Base-by-base conservation (phyloP, 2,888 invertebrate species). In the Drosophila algonquin region DNA sequence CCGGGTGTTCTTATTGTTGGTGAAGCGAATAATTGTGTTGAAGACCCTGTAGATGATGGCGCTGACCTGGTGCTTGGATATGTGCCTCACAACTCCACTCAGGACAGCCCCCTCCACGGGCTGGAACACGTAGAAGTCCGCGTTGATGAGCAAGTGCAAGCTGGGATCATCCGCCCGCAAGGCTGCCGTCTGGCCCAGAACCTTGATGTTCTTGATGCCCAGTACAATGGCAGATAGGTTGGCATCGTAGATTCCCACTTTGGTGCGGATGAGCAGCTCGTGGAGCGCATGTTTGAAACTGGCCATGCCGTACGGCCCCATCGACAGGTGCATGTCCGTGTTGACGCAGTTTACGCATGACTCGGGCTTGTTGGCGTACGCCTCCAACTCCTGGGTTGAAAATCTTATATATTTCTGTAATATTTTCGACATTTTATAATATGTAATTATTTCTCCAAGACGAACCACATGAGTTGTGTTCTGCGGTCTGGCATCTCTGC, bases 21-120 rank as follows among this genome's bases (percentile, higher is more conserved):
- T 70, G 75, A 93, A 93, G 69, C 93, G 93, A 50, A 95, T 92
- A n/a, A 94, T 94, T 12, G 94, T 94, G 86, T 95, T 95, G 78
- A 95, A 95, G 4, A 93, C 93, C 56, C 94, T 93, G 87, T 95
- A 95, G 1, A 95, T 93, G 56, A 95, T 92, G 47, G 94, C 94
- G 9, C 94, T 94, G 32, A 95, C 91, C 86, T 95, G 94, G 50
- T 92, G 89, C 79, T 80, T 79, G 2, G 91, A 89, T 30, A 92
- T 85, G 63, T 95, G 95, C 77, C 94, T 94, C 0, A 95, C 94
- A 48, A 93, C 89, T 14, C 95, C 95, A 80, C 92, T 93, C 12
- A 95, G 89, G 7, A 90, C 90, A 62, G 93, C 93, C 0, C 94
- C 94, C 46, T 94, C 86, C 73, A 91, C 82, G 3, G 95, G 95